These are phyloP conservation scores for Crocuta crocuta DNA, from an alignment of 2,113 vertebrate genomes.

Conservation along the genomic window DNA sequence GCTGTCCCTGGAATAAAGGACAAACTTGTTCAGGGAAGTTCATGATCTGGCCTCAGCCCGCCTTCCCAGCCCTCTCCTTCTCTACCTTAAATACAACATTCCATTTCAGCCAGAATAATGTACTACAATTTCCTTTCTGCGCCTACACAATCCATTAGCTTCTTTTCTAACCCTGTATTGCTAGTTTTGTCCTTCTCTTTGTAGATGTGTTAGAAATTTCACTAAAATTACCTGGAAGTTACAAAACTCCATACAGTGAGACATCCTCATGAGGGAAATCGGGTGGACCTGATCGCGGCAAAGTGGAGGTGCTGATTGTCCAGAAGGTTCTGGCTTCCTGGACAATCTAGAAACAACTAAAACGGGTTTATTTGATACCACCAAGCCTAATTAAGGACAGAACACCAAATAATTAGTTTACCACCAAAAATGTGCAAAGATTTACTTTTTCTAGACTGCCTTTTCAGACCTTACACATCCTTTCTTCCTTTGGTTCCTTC, in stretches of 20 bases:
- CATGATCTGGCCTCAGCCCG: neutral
- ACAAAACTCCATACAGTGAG: neutral
- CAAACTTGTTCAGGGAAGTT: neutral
- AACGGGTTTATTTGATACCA: neutral
- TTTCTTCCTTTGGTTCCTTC: neutral
- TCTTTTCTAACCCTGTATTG: neutral
- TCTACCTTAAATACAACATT: neutral
- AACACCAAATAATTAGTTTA: neutral
- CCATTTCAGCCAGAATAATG: neutral
- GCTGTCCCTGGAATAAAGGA: neutral
- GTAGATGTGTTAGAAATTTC: neutral
- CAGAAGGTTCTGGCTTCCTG: neutral
- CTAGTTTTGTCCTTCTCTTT: neutral
- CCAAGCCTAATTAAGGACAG: neutral
- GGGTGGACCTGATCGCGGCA: neutral
- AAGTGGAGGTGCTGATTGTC: neutral
- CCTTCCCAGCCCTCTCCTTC: neutral
- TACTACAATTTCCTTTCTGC: neutral
- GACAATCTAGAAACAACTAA: neutral
- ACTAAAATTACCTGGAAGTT: neutral
- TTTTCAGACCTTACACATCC: neutral
- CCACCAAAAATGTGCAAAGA: neutral
- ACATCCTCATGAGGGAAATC: neutral
- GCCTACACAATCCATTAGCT: neutral
- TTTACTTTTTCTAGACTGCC: neutral